Evolutionary conservation across 2,113 vertebrate genomes (phyloP).

Genomic region (Redunca redunca): DNA sequence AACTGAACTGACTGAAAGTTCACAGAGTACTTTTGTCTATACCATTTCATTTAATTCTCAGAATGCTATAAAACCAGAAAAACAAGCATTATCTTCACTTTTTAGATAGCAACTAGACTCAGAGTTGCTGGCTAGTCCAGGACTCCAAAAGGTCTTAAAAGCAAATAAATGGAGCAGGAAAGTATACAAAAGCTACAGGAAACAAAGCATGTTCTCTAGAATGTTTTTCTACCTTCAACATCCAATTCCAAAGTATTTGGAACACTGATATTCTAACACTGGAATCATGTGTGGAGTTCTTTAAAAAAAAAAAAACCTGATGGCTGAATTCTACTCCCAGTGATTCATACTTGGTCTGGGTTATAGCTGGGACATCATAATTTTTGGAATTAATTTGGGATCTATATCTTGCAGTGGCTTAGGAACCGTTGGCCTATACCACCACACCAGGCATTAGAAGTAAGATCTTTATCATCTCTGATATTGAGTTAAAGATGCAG

Average conservation of each 20-base stretch:
- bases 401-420: neutral
- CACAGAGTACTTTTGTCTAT: neutral
- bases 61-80: neutral
- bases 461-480: neutral
- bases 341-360: neutral
- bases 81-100: neutral
- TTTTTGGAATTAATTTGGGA: neutral
- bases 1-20: neutral
- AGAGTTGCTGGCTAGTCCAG: neutral
- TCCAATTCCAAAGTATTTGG: neutral
- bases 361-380: neutral
- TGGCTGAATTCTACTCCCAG: neutral
- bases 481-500: neutral
- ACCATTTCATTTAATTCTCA: conserved; percentile 13
- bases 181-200: neutral
- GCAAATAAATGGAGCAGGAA: neutral
- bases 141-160: neutral
- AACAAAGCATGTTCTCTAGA: neutral
- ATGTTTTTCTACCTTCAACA: neutral
- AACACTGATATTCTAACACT: neutral
- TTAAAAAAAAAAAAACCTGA: neutral
- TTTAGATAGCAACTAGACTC: neutral
- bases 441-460: neutral
- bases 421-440: neutral
- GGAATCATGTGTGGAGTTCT: neutral